Evolutionary conservation across 2,888 invertebrate species (phyloP), one percentile per base, ranked within the genome.

Genomic region (Amaurobius ferox): DNA sequence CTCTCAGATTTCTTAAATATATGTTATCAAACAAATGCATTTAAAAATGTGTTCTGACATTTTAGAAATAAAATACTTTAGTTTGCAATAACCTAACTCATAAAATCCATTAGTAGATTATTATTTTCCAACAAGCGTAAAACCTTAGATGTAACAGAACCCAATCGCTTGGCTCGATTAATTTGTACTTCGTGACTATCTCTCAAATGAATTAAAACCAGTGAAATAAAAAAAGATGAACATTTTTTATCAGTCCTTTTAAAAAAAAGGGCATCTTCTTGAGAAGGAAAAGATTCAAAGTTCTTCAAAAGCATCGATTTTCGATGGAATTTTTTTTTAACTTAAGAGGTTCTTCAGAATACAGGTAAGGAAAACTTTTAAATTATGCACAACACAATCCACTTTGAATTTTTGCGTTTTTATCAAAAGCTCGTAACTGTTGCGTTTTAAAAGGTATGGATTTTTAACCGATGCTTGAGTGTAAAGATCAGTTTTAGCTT

Each of bases 321-420:
- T 23, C 55, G 55, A 55, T 55, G 1, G 55, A 16, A 23, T 23
- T 55, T 55, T 44, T 55, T 23, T 23, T 16, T 55, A 23, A 3
- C 11, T 55, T 55, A 7, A 55, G 23, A 55, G 55, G 2, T 19
- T 55, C 55, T 55, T 55, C 55, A 55, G 23, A 55, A 23, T 23
- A 11, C 23, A 16, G 55, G 55, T 55, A 55, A 55, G 55, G n/a
- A n/a, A 55, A 55, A 55, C 23, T 55, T 44, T 55, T 55, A 55
- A 55, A 55, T 55, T 55, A 55, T 55, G 55, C 23, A 55, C 16
- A 44, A 44, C 44, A 55, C 55, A 55, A 3, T 55, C 55, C 55
- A 55, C 23, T 55, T 55, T 55, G 23, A 55, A 23, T 5, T 55
- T 55, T 55, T 55, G 16, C 19, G 23, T 44, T 35, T 44, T 44